Percentiles rank a stretch among this genome's conserved stretches.
Conservation (phyloP, 2,888 invertebrate species). For the Pyrrhosoma nymphula region DNA sequence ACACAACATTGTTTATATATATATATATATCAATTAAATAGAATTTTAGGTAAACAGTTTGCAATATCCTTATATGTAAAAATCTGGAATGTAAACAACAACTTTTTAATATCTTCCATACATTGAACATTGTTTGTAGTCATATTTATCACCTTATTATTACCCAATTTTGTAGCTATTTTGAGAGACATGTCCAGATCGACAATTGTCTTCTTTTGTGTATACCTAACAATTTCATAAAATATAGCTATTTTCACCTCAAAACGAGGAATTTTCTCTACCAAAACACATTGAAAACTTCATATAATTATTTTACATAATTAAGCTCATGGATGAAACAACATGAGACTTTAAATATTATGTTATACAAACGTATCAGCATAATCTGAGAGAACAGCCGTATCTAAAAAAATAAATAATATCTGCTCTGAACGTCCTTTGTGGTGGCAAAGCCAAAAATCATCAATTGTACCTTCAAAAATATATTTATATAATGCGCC, state of each 20-base stretch:
- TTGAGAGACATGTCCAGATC: background rate
- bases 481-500: constrained; percentile 49
- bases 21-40: constrained; percentile 22
- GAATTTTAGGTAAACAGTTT: constrained; percentile 32
- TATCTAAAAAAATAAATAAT: constrained; percentile 64
- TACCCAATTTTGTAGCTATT: constrained; percentile 40
- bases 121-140: constrained; percentile 26
- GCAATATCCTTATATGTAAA: constrained; percentile 45
- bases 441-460: constrained; percentile 60
- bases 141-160: constrained; percentile 43
- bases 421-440: constrained; percentile 53
- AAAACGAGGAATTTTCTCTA: constrained; percentile 44
- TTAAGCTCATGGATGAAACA: constrained; percentile 38
- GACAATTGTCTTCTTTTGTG: background rate
- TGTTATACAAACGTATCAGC: constrained; percentile 23
- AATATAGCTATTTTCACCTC: constrained; percentile 59
- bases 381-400: constrained; percentile 36
- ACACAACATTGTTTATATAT: constrained; percentile 43
- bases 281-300: constrained; percentile 58
- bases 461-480: constrained; percentile 42
- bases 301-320: constrained; percentile 33
- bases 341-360: constrained; percentile 52
- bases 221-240: constrained; percentile 56
- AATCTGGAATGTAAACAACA: constrained; percentile 60
- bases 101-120: constrained; percentile 22